Base-by-base conservation (phyloP, 2,113 vertebrate species). In the Chloroceryle aenea region DNA sequence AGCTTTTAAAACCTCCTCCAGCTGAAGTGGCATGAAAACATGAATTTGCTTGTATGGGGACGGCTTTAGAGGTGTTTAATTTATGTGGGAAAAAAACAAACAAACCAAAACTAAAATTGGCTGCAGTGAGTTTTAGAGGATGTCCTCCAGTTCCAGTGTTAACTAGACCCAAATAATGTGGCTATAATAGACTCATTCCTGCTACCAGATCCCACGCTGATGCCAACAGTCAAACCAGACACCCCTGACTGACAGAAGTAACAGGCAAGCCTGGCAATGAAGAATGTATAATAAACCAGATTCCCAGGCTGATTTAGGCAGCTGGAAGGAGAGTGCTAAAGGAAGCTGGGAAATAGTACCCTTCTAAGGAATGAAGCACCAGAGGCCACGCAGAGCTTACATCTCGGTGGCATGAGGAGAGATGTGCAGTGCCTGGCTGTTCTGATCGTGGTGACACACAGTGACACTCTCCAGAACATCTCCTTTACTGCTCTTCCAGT, bases 11-110 rank as follows among this genome's bases (percentile, higher is more conserved):
- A 58, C 52, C 82, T 90, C 52, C 36, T 92, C 64, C 90, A 95
- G 72, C 61, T 90, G 68, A 86, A 86, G 68, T 15, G 68, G 56
- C 76, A 61, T 4, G 61, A 89, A 94, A 92, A 81, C 58, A 62
- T 15, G 38, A 82, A 89, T 82, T 72, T 78, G 40, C 53, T 89
- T 52, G 4, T 66, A 20, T 15, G 25, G 25, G 48, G 63, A 83
- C 42, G 64, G 69, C 68, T 93, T 85, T 67, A 86, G 83, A 90
- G 58, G 68, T 64, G 64, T 83, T 96, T 84, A 77, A 83, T 96
- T 79, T 93, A 9, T 21, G 45, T 47, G n/a, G 22, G 29, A 69
- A 73, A 81, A 34, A 71, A 80, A n/a, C 26, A 34, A 76, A 72
- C 80, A 45, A 34, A 10, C 30, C 64, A 61, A 36, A 63, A 29